Base-by-base conservation (phyloP, 1,140 invertebrate species). In the Papilio glaucus region DNA sequence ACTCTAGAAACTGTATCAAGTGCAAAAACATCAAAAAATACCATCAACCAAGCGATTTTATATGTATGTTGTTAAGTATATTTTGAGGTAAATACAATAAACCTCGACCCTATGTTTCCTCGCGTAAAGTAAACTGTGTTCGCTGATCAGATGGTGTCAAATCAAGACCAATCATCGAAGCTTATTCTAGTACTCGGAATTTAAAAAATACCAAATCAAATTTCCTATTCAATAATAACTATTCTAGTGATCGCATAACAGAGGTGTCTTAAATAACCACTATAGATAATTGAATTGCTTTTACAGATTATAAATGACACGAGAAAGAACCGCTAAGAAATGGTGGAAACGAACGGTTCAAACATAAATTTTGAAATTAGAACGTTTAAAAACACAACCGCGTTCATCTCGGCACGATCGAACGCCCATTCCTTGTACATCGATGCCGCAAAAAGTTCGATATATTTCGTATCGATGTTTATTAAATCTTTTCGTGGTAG, bases 291-390 rank as follows among this genome's bases (percentile, higher is more conserved):
- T 39, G 62, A 65, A 65, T 65, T 37, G 62, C n/a, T 13, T 29
- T 38, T 6, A 21, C 62, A 38, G 62, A 65, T 38, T 65, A 65
- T 38, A 45, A 24, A 68, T 45, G 12, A 68, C 38, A 42, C 24
- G 39, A 10, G 57, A 61, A 61, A 42, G 13, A n/a, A 68, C 12
- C 24, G 65, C 6, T 15, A n/a, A 45, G 13, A 26, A 68, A 68
- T 68, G 13, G 38, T 21, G 41, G 41, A 68, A 68, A 45, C 65
- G 37, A 45, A 68, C 65, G 21, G 12, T 68, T 45, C 6, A 18
- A 42, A 45, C 65, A 68, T 68, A 68, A 68, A 68, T 68, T 68
- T 42, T 41, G n/a, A 68, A 68, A 68, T 68, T 68, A 45, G 65
- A 68, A 68, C 39, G 18, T 68, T 68, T 45, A 29, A 68, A 68